These are phyloP conservation scores for Seladonia tumulorum DNA, from an alignment of 2,888 invertebrate genomes.

Conservation along the genomic window DNA sequence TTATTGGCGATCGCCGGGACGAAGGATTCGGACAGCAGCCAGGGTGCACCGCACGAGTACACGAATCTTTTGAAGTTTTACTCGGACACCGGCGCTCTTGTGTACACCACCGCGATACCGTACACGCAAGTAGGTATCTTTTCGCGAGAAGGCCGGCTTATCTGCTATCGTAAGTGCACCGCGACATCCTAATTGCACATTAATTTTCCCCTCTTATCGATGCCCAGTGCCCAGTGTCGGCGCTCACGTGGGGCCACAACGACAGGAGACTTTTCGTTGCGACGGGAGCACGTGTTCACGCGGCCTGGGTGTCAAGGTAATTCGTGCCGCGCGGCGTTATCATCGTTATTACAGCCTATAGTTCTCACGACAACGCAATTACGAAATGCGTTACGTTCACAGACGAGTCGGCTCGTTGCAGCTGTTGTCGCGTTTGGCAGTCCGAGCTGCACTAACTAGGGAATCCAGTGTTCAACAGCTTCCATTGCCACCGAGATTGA, in stretches of 20 bases:
- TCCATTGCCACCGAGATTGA: conserved; percentile 94
- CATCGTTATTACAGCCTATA: neutral
- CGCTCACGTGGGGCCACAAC: conserved; percentile 99
- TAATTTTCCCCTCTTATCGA: conserved; percentile 10
- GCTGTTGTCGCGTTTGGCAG: conserved; percentile 93
- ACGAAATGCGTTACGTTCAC: conserved; percentile 29
- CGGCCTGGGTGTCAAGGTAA: conserved; percentile 94
- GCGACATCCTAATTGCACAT: neutral
- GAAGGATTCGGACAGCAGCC: conserved; percentile 80
- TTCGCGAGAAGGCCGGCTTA: neutral
- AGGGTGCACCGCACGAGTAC: conserved; percentile 85
- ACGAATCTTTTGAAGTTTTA: conserved; percentile 96
- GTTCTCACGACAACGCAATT: neutral
- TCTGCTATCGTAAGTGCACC: neutral
- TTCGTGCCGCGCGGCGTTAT: neutral
- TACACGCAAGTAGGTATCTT: conserved; percentile 87
- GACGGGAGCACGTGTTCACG: conserved; percentile 95
- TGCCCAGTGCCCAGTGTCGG: conserved; percentile 92
- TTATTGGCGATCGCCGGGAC: conserved; percentile 96
- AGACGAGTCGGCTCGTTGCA: conserved; percentile 95
- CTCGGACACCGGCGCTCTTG: conserved; percentile 92
- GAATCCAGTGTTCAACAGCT: conserved; percentile 91
- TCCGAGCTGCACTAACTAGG: conserved; percentile 90
- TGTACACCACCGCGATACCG: conserved; percentile 92
- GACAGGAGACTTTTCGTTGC: conserved; percentile 97